These are phyloP conservation scores for Polyodon spathula DNA, from an alignment of 2,113 vertebrate genomes.

Conservation along the genomic window DNA sequence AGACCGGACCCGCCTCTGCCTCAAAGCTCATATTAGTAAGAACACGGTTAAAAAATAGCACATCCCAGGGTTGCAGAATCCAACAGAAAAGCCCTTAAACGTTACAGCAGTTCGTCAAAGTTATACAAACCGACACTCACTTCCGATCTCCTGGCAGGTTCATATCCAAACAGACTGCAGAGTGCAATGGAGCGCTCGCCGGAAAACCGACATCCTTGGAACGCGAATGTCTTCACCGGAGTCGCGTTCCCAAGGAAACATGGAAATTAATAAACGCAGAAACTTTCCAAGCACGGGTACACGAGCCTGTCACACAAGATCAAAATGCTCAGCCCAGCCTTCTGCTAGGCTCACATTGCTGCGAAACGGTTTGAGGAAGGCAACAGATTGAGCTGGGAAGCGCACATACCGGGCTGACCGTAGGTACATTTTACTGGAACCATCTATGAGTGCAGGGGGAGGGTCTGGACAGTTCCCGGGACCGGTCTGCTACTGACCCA, in stretches of 20 bases:
- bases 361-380: slow-evolving; percentile 2
- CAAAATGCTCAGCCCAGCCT: slow-evolving; percentile 2
- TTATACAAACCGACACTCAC: slow-evolving; percentile 24
- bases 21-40: slow-evolving; percentile 23
- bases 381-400: not conserved
- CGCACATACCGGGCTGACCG: slow-evolving; percentile 7
- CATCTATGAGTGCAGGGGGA: slow-evolving; percentile 14
- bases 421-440: slow-evolving; percentile 9
- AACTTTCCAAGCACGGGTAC: slow-evolving; percentile 16
- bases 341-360: not conserved
- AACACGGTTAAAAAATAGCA: not conserved
- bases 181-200: slow-evolving; percentile 12
- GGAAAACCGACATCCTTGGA: slow-evolving; percentile 12
- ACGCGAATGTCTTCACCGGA: slow-evolving; percentile 15
- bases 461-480: not conserved
- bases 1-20: slow-evolving; percentile 35
- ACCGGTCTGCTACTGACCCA: slow-evolving; percentile 7
- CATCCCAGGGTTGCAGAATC: not conserved
- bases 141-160: slow-evolving; percentile 14
- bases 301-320: slow-evolving; percentile 5
- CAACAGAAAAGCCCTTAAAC: slow-evolving; percentile 6
- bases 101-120: slow-evolving; percentile 19
- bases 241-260: slow-evolving; percentile 27
- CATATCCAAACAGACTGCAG: slow-evolving; percentile 28
- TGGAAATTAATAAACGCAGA: slow-evolving; percentile 16